Conservation (phyloP, 2,797 vertebrate species). For the Geotrypetes seraphini region DNA sequence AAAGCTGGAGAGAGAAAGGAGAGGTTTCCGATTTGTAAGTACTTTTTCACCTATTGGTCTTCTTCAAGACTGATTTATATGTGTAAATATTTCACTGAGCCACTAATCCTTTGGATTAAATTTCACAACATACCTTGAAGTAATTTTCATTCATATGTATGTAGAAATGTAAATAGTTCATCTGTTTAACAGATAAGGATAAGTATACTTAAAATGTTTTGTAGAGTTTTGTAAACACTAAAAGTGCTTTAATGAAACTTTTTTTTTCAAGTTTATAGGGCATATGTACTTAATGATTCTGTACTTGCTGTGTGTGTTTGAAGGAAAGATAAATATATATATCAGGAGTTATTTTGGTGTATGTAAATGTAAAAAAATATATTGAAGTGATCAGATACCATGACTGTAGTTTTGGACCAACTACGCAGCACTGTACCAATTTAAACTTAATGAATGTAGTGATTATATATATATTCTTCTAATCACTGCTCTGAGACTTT, state of each 20-base stretch:
- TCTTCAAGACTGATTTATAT: background rate
- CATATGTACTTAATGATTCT: conserved; percentile 1
- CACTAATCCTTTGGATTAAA: too few relatives aligned
- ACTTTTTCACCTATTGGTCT: background rate
- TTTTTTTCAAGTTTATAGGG: conserved; percentile 40
- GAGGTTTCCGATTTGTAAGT: conserved; percentile 30
- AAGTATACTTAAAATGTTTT: conserved; percentile 26
- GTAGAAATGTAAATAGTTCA: conserved; percentile 10
- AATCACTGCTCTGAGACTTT: too few relatives aligned
- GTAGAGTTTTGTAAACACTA: conserved; percentile 50
- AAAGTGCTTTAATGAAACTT: conserved; percentile 41
- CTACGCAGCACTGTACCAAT: too few relatives aligned
- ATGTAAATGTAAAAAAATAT: too few relatives aligned
- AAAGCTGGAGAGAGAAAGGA: conserved; percentile 6
- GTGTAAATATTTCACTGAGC: conserved; percentile 17
- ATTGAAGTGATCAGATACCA: too few relatives aligned
- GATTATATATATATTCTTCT: too few relatives aligned
- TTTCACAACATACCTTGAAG: too few relatives aligned
- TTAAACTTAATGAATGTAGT: too few relatives aligned
- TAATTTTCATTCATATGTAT: background rate
- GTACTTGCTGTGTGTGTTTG: background rate
- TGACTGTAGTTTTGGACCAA: too few relatives aligned
- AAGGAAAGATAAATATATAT: too few relatives aligned
- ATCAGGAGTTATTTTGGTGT: too few relatives aligned
- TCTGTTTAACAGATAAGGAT: conserved; percentile 29